Base-by-base conservation (phyloP, 2,113 vertebrate genomes). In the Xerus inauris region DNA sequence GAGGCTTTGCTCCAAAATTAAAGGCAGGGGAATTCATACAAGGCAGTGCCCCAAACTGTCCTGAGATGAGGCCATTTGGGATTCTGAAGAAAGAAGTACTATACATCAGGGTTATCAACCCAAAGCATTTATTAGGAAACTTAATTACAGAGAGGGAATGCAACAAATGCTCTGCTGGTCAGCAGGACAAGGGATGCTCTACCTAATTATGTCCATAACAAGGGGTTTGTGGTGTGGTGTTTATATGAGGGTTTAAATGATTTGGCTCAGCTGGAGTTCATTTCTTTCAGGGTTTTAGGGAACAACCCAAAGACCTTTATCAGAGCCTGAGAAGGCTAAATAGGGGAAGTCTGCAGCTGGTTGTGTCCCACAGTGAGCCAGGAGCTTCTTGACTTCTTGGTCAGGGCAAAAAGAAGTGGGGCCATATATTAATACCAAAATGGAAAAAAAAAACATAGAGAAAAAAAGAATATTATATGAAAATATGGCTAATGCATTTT, bases 401-500 rank as follows among this genome's bases (percentile, higher is more conserved):
- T 81, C 4, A 47, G 22, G 17, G n/a, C 45, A 82, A 14, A 65
- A 54, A 35, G 5, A n/a, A n/a, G 12, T 17, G 8, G 28, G 22
- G 26, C 2, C 9, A 62, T 51, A 45, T 87, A 82, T 12, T 45
- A 81, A 80, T 67, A 47, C 20, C 20, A 51, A 8, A 57, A 57
- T 22, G 2, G 6, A 57, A 57, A 57, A 57, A 57, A 57, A 57
- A 5, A n/a, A n/a, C n/a, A n/a, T n/a, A n/a, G n/a, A 24, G 7
- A 57, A 57, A 57, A 57, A 57, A 32, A 73, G 7, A 73, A 72
- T 54, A 73, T 40, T 54, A 81, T 32, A 3, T 8, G 57, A 72
- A 26, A 89, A 59, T 76, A 71, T 71, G 91, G 7, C 32, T 85
- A 38, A 73, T 92, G 64, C 11, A 65, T 54, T 76, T 80, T 94